Conservation (phyloP, 2,888 invertebrate genomes). For the Parthenolecanium corni region DNA sequence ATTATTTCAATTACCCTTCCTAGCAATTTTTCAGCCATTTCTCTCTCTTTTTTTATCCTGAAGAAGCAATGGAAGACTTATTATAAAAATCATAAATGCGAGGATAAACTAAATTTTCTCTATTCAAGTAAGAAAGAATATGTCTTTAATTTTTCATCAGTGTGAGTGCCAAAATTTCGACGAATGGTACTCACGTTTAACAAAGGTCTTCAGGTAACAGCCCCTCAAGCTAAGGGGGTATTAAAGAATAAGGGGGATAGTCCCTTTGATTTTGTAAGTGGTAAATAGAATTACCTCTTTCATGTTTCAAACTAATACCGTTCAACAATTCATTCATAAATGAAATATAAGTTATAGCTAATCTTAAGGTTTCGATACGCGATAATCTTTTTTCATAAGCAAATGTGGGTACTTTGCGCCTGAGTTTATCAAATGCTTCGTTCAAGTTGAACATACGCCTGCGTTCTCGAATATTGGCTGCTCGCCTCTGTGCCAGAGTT, state of each 20-base stretch:
- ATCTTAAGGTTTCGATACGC: slow-evolving; percentile 82
- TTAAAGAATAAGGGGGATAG: slow-evolving; percentile 42
- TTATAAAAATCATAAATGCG: no score
- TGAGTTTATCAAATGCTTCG: slow-evolving; percentile 85
- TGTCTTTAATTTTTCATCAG: no score
- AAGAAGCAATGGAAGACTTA: no score
- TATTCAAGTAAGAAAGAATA: no score
- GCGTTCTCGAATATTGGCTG: slow-evolving; percentile 85
- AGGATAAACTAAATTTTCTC: no score
- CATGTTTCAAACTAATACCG: slow-evolving; percentile 32
- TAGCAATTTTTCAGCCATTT: no score
- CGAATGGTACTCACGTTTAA: no score
- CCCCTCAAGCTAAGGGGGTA: slow-evolving; percentile 32
- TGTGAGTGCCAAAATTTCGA: no score
- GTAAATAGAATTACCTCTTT: slow-evolving; percentile 32
- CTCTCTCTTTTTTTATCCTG: no score
- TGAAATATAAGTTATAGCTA: slow-evolving; percentile 92
- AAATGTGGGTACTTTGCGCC: slow-evolving; percentile 88
- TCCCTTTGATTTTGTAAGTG: slow-evolving; percentile 37
- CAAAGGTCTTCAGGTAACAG: no score
- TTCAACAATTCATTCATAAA: slow-evolving; percentile 77
- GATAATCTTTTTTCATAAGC: slow-evolving; percentile 93
- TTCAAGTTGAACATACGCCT: slow-evolving; percentile 91
- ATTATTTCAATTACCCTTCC: no score
- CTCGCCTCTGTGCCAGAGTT: slow-evolving; percentile 77